phyloP scores from a whole-genome alignment of 2,797 vertebrate genomes.

The Sebastes cheni region DNA sequence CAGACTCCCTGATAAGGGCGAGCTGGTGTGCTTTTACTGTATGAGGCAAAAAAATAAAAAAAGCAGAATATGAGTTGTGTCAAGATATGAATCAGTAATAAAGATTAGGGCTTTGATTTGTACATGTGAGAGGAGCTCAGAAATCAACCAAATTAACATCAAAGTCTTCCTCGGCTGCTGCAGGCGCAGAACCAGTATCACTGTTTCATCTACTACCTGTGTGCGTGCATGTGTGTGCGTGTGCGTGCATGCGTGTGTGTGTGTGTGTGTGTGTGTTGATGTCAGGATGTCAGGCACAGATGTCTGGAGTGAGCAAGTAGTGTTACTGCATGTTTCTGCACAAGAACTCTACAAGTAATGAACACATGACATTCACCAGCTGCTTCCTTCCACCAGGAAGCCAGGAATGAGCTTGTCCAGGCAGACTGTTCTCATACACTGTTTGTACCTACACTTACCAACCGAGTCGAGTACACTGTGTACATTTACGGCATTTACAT shows the following conservation, averaged over 20 bases:
- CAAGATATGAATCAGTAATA: constrained; percentile 47
- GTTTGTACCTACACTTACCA: not conserved
- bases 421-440: not conserved
- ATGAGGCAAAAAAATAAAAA: not conserved
- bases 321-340: not conserved
- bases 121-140: constrained; percentile 20
- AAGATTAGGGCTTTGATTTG: constrained; percentile 46
- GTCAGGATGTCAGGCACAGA: not conserved
- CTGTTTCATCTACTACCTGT: constrained; percentile 41
- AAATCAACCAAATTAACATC: constrained; percentile 59
- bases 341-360: not conserved
- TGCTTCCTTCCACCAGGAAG: not conserved
- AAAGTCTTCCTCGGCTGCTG: constrained; percentile 36
- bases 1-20: constrained; percentile 1
- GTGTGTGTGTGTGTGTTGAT: not conserved
- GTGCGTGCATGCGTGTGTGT: not conserved
- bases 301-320: not conserved
- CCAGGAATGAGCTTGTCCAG: not conserved
- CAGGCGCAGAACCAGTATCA: constrained; percentile 21
- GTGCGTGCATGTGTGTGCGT: not conserved
- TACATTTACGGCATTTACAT: too few relatives aligned
- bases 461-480: too few relatives aligned
- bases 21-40: constrained; percentile 11
- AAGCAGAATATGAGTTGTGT: not conserved
- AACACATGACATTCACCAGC: not conserved